Evolutionary conservation across 2,888 invertebrate species (phyloP).

Genomic region (Mystacides longicornis): DNA sequence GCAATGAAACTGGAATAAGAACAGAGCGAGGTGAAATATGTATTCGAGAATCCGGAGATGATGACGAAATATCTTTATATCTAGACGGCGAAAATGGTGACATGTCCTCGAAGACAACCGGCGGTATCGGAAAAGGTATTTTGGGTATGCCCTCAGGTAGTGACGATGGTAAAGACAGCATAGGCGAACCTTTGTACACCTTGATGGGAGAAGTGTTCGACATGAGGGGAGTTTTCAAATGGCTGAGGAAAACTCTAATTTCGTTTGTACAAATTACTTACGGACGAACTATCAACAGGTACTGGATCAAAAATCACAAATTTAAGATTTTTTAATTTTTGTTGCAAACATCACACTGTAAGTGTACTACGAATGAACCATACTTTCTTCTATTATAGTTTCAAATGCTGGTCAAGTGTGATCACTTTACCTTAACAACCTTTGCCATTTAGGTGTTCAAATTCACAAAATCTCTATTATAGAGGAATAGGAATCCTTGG

Average conservation of each 20-base stretch:
- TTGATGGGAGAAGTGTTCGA: conserved; percentile 86
- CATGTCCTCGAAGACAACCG: conserved; percentile 33
- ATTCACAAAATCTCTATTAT: too few species aligned
- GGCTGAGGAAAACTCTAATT: conserved; percentile 79
- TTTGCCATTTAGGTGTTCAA: too few species aligned
- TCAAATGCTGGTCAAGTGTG: too few species aligned
- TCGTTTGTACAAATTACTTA: conserved; percentile 88
- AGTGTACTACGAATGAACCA: too few species aligned
- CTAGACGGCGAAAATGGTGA: conserved; percentile 57
- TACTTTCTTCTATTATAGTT: too few species aligned
- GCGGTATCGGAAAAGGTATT: conserved; percentile 38
- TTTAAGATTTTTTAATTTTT: too few species aligned
- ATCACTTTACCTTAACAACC: too few species aligned
- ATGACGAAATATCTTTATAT: conserved; percentile 74
- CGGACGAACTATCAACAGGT: conserved; percentile 86
- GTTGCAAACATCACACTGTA: too few species aligned
- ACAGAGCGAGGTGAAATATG: conserved; percentile 47
- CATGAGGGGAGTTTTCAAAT: conserved; percentile 80
- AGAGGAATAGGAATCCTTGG: too few species aligned
- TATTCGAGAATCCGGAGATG: conserved; percentile 65
- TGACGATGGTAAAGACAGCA: conserved; percentile 68
- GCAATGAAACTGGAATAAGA: conserved; percentile 44
- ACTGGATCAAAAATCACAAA: too few species aligned
- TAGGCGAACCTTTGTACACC: conserved; percentile 85
- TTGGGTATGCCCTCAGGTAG: conserved; percentile 36